Evolutionary conservation across 2,797 vertebrate genomes (phyloP).

Genomic region (Avahi laniger): DNA sequence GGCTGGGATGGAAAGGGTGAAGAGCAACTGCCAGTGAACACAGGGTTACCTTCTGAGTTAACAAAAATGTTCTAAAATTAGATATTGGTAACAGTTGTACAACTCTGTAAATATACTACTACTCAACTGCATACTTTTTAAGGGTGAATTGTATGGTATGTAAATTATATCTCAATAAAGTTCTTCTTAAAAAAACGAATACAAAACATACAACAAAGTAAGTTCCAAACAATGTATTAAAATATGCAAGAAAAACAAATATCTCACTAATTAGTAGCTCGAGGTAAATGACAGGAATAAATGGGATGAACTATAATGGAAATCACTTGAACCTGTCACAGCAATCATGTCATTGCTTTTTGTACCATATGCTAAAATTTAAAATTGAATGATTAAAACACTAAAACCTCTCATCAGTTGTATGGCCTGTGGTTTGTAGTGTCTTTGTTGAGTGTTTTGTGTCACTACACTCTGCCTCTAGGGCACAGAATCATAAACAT

Average conservation of each 20-base stretch:
- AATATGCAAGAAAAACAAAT: neutral
- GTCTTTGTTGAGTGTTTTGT: neutral
- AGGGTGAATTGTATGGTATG: neutral
- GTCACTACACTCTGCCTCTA: too few relatives aligned
- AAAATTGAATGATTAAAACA: neutral
- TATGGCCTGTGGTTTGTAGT: neutral
- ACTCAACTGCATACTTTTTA: neutral
- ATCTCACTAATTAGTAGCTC: neutral
- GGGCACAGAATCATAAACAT: fast-evolving
- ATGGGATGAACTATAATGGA: neutral
- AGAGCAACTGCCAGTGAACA: too few relatives aligned
- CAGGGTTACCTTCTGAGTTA: neutral
- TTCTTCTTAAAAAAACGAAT: neutral
- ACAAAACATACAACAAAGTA: neutral
- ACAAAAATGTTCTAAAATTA: neutral
- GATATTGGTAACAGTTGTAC: neutral
- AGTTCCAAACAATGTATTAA: neutral
- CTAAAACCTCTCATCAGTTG: neutral
- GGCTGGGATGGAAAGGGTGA: fast-evolving
- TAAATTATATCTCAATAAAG: neutral
- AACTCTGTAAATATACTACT: neutral
- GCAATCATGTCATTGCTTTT: neutral
- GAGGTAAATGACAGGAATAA: neutral
- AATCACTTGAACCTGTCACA: neutral
- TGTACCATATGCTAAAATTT: neutral